Evolutionary conservation across 1,140 invertebrate genomes (phyloP).

Genomic region (Ceratina calcarata): DNA sequence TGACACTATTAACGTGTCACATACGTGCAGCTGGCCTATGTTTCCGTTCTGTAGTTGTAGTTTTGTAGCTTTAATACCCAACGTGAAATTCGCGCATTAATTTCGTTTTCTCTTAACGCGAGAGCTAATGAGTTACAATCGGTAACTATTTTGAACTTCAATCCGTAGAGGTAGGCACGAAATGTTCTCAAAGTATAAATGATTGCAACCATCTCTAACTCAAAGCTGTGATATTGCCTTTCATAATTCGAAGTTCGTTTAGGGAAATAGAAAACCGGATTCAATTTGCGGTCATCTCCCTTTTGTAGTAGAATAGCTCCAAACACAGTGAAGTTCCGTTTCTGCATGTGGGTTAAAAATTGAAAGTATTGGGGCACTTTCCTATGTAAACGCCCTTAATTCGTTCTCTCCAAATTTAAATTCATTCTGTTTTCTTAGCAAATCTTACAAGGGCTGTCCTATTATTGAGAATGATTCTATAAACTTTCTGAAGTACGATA

Average conservation of each 20-base stretch:
- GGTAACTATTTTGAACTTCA: background rate
- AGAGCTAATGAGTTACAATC: background rate
- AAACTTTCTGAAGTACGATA: constrained; percentile 46
- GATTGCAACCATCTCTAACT: background rate
- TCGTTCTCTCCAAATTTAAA: background rate
- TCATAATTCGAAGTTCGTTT: background rate
- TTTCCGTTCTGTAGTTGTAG: constrained; percentile 41
- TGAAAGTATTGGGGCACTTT: background rate
- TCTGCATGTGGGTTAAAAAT: background rate
- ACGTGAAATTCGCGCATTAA: background rate
- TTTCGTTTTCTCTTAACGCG: background rate
- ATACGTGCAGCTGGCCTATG: constrained; percentile 15
- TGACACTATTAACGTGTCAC: background rate
- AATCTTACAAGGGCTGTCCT: constrained; percentile 31
- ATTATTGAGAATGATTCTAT: constrained; percentile 21
- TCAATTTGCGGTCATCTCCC: background rate
- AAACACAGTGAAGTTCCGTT: background rate
- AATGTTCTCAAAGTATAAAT: background rate
- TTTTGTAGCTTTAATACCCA: background rate
- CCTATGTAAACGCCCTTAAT: background rate
- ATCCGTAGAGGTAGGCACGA: background rate
- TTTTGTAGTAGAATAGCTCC: background rate
- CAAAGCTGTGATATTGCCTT: background rate
- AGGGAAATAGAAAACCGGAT: background rate
- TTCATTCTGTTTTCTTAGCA: background rate